phyloP scores from a whole-genome alignment of 2,888 invertebrate species.

The Xestia c-nigrum region DNA sequence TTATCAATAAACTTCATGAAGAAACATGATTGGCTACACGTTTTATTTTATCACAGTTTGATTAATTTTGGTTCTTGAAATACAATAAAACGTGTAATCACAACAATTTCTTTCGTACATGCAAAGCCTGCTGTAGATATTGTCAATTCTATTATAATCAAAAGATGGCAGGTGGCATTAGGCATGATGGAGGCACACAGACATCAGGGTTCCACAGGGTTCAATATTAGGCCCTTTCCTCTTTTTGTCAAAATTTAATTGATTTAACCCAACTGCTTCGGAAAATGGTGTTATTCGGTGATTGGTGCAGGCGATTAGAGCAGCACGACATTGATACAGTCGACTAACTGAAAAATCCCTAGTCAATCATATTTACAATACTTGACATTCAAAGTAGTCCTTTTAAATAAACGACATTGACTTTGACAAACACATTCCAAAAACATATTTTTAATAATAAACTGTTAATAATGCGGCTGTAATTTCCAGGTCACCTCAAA shows the following conservation, averaged over 20 bases:
- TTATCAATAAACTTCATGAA: constrained; percentile 24
- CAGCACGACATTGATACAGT: neutral
- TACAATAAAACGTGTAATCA: neutral
- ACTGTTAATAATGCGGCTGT: constrained; percentile 11
- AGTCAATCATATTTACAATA: neutral
- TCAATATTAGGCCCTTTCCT: neutral
- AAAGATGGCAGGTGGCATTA: too few species aligned
- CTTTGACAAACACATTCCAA: constrained; percentile 28
- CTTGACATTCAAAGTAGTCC: neutral
- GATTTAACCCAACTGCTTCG: neutral
- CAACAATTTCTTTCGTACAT: neutral
- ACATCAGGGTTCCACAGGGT: constrained; percentile 16
- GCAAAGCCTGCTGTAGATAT: neutral
- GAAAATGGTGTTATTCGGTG: too few species aligned
- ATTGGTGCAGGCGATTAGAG: too few species aligned
- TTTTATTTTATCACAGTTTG: constrained; percentile 16
- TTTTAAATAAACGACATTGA: constrained; percentile 43
- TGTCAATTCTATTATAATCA: neutral
- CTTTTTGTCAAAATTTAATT: neutral
- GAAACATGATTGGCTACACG: constrained; percentile 30
- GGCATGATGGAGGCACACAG: too few species aligned
- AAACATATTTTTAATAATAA: constrained; percentile 13
- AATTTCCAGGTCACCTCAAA: constrained; percentile 29
- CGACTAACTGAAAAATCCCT: neutral
- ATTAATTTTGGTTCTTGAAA: neutral